Base-by-base conservation (phyloP, 1,140 invertebrate species). In the Pristionchus pacificus region DNA sequence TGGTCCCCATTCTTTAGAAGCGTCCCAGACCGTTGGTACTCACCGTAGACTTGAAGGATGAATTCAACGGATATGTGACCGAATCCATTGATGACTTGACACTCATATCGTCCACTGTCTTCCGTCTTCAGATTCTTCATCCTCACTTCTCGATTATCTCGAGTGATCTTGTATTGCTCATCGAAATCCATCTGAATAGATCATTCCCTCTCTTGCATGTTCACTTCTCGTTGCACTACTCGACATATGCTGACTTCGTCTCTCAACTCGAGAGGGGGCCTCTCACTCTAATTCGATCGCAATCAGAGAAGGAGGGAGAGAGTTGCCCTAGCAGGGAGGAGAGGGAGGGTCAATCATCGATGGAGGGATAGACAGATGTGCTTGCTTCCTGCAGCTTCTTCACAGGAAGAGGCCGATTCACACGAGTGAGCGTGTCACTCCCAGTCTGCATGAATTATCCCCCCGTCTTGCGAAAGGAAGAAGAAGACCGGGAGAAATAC, bases 131-230 rank as follows among this genome's bases (percentile, higher is more conserved):
- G 65, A 24, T 77, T 70, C 31, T 72, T 68, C 33, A 75, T 75
- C 38, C 67, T 68, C 58, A 75, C 32, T 33, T 75, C 74, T 65
- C 60, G 62, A 29, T 66, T 58, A 25, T 72, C 71, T 29, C 67
- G 58, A 0, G 70, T 38, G 19, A 75, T 24, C 31, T 75, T 75
- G 63, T 74, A 75, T 15, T 60, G 64, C 38, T 63, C 65, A 67
- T 75, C 71, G 66, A 71, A 75, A 32, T 75, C 69, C 38, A 75
- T 33, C 74, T 75, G 67, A 63, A 74, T 68, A 68, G 61, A 28
- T 2, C 63, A 28, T n/a, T 13, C 24, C 38, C 19, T 49, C 38
- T 19, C 38, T 19, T 49, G 38, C 38, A 49, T 49, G 6, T 19
- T 49, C 38, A 19, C 19, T 6, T 49, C 6, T n/a, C n/a, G n/a